Percentiles rank a stretch among this genome's conserved stretches.
Evolutionary conservation across 1,140 invertebrate genomes (phyloP).

Genomic region (Pissodes strobi): DNA sequence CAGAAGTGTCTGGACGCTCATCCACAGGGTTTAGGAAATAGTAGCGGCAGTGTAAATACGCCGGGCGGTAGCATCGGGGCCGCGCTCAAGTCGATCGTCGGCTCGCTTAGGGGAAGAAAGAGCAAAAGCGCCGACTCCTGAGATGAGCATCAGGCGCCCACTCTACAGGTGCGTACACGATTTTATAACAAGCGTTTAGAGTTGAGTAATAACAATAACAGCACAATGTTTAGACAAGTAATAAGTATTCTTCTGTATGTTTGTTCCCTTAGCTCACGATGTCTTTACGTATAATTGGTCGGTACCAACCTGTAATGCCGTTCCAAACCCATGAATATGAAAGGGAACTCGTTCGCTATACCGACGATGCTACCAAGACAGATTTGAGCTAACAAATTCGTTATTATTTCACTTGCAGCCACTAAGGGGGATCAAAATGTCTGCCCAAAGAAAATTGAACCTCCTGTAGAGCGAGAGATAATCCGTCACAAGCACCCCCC

Average conservation of each 20-base stretch:
- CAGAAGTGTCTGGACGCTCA: constrained; percentile 95
- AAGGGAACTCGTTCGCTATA: too few species aligned
- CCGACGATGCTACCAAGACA: constrained; percentile 91
- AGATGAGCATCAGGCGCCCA: constrained; percentile 70
- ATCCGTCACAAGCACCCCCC: constrained; percentile 70
- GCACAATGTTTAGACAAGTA: too few species aligned
- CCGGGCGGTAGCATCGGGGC: constrained; percentile 65
- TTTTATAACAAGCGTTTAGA: too few species aligned
- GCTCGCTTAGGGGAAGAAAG: constrained; percentile 73
- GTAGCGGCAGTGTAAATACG: constrained; percentile 49
- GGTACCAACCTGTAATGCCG: too few species aligned
- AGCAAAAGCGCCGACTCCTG: constrained; percentile 71
- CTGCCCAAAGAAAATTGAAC: constrained; percentile 60
- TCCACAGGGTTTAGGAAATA: constrained; percentile 68
- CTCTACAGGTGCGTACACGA: constrained; percentile 18
- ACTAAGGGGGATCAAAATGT: constrained; percentile 25
- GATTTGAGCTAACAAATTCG: too few species aligned
- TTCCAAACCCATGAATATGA: too few species aligned
- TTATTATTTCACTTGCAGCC: constrained; percentile 53
- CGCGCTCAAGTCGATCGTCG: constrained; percentile 75
- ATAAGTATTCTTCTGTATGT: too few species aligned
- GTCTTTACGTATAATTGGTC: too few species aligned
- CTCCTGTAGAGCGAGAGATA: constrained; percentile 68
- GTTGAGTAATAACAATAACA: neutral
- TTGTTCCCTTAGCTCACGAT: too few species aligned